Evolutionary conservation across 2,113 vertebrate genomes (phyloP), one percentile per base, ranked within the genome.

Genomic region (Campylomormyrus tamandua): DNA sequence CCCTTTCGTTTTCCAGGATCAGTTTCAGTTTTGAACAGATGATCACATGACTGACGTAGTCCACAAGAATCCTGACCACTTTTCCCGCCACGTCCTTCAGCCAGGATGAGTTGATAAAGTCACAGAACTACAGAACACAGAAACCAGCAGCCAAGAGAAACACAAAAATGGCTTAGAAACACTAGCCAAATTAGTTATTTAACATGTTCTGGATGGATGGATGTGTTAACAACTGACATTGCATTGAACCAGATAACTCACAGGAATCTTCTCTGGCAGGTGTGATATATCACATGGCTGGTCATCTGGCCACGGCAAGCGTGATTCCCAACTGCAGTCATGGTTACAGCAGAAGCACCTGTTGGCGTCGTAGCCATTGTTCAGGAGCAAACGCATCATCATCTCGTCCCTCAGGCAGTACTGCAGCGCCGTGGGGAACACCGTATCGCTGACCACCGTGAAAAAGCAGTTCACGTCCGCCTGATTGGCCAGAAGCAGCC

Each of bases 401-500:
- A 94, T 94, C 90, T 97, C 97, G 6, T 98, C 97, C 27, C 95
- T 97, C 21, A 98, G 93, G 83, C 97, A 97, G 66, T 98, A 98
- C 91, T 98, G 97, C 92, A 98, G 95, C 70, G 96, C 97, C 0
- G 97, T 97, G 91, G 97, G 97, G 77, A 98, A 98, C 87, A 94
- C 94, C 0, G 95, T 97, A 90, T 99, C 96, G 48, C 94, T 97
- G 87, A 98, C 95, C 35, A 93, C 93, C 86, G 95, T 96, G 89
- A 98, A 99, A 91, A 96, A 98, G 90, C 96, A 97, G 92, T 97
- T 98, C 89, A 97, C 97, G 0, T 97, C 95, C 0, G 97, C 97
- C 84, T 95, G 95, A 0, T 95, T 95, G 3, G 92, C 94, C 5
- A 98, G 94, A 3, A 98, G 96, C 91, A 97, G 88, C 90, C 94